phyloP scores from a whole-genome alignment of 92 coral and sea anemone genomes.

The Heteractis magnifica region DNA sequence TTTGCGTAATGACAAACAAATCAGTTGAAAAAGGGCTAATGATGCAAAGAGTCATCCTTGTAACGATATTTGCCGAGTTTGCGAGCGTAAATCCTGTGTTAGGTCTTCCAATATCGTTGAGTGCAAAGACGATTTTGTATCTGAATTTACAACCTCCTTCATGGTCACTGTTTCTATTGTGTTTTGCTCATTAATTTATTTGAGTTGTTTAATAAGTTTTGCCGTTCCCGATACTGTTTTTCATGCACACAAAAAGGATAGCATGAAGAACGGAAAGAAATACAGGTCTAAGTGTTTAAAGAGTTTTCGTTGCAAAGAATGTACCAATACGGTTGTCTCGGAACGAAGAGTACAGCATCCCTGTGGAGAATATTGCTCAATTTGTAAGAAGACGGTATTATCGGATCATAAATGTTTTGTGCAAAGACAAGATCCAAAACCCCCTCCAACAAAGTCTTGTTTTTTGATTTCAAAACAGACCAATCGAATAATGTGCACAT shows the following conservation, averaged over 20 bases:
- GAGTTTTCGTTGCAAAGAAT: constrained; percentile 4
- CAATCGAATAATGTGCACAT: neutral
- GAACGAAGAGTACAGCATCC: constrained; percentile 11
- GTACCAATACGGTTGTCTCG: neutral
- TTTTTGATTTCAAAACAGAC: constrained; percentile 23
- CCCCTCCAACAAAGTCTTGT: neutral
- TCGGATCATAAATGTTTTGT: constrained; percentile 15
- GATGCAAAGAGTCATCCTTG: constrained; percentile 26
- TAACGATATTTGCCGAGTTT: constrained; percentile 17
- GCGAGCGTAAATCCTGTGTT: constrained; percentile 22
- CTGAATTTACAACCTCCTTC: too few relatives aligned
- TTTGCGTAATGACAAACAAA: too few relatives aligned
- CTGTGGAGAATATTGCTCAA: constrained; percentile 5
- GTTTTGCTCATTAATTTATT: too few relatives aligned
- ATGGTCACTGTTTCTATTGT: too few relatives aligned
- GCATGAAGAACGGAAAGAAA: constrained; percentile 1
- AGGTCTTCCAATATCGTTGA: neutral
- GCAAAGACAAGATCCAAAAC: constrained; percentile 13
- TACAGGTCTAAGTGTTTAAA: constrained; percentile 11
- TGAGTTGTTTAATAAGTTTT: constrained; percentile 13
- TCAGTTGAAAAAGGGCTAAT: too few relatives aligned
- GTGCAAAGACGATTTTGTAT: too few relatives aligned
- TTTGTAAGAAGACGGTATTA: constrained; percentile 7
- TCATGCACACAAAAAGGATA: constrained; percentile 23
- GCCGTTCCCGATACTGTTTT: constrained; percentile 25